Conservation (phyloP, 2,797 vertebrate genomes). For the Hyperoplus immaculatus region DNA sequence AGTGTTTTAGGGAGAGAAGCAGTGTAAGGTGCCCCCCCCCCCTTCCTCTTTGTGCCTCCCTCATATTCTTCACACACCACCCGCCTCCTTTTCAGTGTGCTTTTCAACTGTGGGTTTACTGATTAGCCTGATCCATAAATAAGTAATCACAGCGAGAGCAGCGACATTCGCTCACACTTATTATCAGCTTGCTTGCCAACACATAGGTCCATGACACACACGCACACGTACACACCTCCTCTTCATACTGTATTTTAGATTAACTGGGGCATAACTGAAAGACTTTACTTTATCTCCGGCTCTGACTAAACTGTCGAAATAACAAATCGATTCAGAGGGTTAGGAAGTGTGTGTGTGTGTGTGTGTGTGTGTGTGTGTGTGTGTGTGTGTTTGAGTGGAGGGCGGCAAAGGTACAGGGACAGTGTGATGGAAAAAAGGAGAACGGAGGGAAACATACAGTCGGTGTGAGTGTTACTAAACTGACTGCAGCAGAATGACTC, state of each 20-base stretch:
- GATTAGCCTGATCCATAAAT: conserved; percentile 81
- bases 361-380: conserved; percentile 4
- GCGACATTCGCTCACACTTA: conserved; percentile 64
- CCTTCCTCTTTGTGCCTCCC: conserved; percentile 29
- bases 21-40: conserved; percentile 37
- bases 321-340: background rate
- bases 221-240: conserved; percentile 3
- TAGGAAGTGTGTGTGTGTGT: background rate
- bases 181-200: conserved; percentile 51
- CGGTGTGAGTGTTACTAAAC: conserved; percentile 84
- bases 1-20: conserved; percentile 45
- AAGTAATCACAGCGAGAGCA: conserved; percentile 77
- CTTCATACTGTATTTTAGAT: background rate
- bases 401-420: conserved; percentile 36
- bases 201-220: background rate
- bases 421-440: conserved; percentile 34
- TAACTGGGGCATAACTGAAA: conserved; percentile 12
- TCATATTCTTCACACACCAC: conserved; percentile 38
- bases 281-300: background rate
- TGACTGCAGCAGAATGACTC: conserved; percentile 89
- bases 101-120: conserved; percentile 74
- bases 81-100: conserved; percentile 57
- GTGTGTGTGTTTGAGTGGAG: conserved; percentile 22
- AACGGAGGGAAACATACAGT: conserved; percentile 73
- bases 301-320: conserved; percentile 11